phyloP scores from a whole-genome alignment of 2,888 invertebrate species.

The Geophilus truncorum region DNA sequence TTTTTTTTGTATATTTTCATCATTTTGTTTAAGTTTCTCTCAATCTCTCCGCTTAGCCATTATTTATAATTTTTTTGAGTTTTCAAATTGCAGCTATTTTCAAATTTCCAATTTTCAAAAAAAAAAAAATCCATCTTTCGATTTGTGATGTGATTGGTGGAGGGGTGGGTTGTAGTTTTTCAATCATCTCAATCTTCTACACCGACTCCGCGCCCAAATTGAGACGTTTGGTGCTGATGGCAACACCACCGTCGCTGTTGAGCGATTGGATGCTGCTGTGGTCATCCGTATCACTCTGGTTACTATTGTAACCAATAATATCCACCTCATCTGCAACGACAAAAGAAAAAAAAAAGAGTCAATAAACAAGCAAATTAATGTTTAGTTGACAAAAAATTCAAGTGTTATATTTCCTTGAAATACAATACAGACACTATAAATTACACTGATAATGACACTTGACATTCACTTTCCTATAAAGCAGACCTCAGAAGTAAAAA shows the following conservation, averaged over 20 bases:
- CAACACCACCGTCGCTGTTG: conserved; percentile 68
- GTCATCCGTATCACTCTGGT: conserved; percentile 73
- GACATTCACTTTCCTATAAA: neutral
- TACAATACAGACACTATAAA: too few species aligned
- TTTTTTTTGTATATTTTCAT: neutral
- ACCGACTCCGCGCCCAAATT: conserved; percentile 52
- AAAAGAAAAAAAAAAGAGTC: conserved; percentile 33
- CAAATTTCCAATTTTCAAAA: neutral
- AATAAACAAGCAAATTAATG: too few species aligned
- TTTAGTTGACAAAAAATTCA: too few species aligned
- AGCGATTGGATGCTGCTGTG: conserved; percentile 60
- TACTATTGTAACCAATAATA: conserved; percentile 77
- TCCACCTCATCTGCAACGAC: conserved; percentile 71
- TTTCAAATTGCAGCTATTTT: neutral
- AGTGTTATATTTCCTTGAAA: too few species aligned
- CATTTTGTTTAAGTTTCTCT: neutral
- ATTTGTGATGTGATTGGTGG: conserved; percentile 11
- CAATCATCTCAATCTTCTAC: neutral
- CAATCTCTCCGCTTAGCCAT: neutral
- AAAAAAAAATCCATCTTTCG: neutral
- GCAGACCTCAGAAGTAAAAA: neutral
- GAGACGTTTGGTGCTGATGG: conserved; percentile 62
- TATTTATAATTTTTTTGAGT: neutral
- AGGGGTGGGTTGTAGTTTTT: neutral
- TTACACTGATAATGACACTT: too few species aligned